phyloP scores from a whole-genome alignment of 2,888 invertebrate species.

The Ennomos erosarius region DNA sequence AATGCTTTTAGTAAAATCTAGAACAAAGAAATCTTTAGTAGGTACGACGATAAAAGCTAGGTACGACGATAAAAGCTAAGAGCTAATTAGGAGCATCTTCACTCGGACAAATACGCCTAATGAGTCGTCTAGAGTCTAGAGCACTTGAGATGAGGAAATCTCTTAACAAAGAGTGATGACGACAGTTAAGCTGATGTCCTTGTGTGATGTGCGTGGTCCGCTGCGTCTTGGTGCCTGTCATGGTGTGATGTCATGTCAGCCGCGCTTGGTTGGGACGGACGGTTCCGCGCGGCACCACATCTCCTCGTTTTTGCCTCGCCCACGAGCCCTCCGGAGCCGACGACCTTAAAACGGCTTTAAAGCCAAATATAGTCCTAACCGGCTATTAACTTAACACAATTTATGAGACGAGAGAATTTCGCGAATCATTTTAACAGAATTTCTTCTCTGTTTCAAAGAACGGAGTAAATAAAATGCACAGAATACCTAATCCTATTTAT shows the following conservation, averaged over 20 bases:
- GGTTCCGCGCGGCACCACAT: constrained; percentile 28
- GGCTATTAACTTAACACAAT: constrained; percentile 26
- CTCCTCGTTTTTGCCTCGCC: constrained; percentile 55
- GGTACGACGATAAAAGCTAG: neutral
- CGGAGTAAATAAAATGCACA: constrained; percentile 2
- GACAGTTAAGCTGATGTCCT: constrained; percentile 29
- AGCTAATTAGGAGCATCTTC: neutral
- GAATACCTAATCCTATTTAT: neutral
- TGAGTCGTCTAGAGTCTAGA: too few species aligned
- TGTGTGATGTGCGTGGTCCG: constrained; percentile 30
- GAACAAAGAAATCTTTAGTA: constrained; percentile 19
- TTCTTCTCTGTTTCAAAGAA: constrained; percentile 11
- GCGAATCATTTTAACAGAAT: constrained; percentile 21
- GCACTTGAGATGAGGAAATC: constrained; percentile 2
- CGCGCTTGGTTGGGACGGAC: constrained; percentile 21
- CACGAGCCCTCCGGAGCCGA: constrained; percentile 41
- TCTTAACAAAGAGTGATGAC: constrained; percentile 19
- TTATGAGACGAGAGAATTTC: constrained; percentile 26
- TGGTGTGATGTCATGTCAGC: constrained; percentile 39
- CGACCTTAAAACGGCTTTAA: constrained; percentile 42
- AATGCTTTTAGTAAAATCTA: constrained; percentile 13
- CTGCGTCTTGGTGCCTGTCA: constrained; percentile 29
- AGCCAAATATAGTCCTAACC: constrained; percentile 41
- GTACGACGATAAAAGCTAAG: neutral
- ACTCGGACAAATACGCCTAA: neutral